Base-by-base conservation (phyloP, 2,888 invertebrate species). In the Melitaea athalia region DNA sequence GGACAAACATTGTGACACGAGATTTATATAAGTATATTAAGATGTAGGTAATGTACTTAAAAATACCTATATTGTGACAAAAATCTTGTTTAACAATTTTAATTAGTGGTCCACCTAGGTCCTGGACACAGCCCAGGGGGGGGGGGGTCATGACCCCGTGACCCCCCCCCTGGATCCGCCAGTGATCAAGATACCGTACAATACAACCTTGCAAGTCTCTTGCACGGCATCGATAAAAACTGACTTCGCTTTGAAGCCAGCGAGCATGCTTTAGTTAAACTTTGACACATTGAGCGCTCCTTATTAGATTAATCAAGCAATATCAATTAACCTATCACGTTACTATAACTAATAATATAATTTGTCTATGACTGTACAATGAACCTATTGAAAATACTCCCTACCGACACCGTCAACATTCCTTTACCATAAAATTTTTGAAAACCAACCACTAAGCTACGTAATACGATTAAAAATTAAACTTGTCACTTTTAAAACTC, bases 321-420 rank as follows among this genome's bases (percentile, higher is more conserved):
- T 72, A 76, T 69, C 57, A 70, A 60, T 70, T 75, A 79, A 63
- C 65, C 72, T 72, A 72, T 38, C 47, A 61, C 42, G 53, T 75
- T 74, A 72, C 74, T 79, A 80, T 60, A 71, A 76, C 77, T 74
- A 73, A 81, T 74, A 75, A 76, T 73, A 78, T 78, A 79, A 78
- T 78, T 79, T 81, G 78, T 78, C 79, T 81, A 81, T 75, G 68
- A 74, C 82, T 81, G 81, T 81, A 81, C 81, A 80, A 74, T 75
- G 75, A n/a, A 75, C 76, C 72, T 64, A 70, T 69, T 63, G 15
- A 72, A 74, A 75, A 74, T 74, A 69, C 68, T 76, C 77, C 77
- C 70, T 74, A 77, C 76, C 77, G 15, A 65, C 55, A 65, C 71
- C 69, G 67, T 70, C 75, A 67, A 76, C 71, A 70, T 71, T 66